A percentile compares a stretch with the other conserved stretches of the same genome.
phyloP scores from a whole-genome alignment of 2,888 invertebrate genomes.

The Diarsia dahlii region DNA sequence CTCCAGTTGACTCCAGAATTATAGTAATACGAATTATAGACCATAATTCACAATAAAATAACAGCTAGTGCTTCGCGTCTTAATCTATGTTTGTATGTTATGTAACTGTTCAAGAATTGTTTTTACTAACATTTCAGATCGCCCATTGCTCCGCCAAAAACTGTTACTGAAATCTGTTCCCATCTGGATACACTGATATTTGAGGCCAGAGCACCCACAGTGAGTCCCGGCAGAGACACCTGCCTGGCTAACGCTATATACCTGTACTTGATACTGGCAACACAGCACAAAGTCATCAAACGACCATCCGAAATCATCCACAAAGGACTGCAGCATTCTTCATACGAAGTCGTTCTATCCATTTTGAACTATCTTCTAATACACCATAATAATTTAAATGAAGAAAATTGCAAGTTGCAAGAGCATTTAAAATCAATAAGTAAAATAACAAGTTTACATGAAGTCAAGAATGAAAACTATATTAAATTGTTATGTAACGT shows the following conservation, averaged over 20 bases:
- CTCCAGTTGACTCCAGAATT: too few relatives aligned
- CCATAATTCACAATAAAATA: background rate
- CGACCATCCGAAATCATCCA: conserved; percentile 17
- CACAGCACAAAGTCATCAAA: conserved; percentile 4
- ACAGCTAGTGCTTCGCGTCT: background rate
- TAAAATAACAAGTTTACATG: conserved; percentile 55
- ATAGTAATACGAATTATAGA: too few relatives aligned
- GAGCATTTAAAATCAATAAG: conserved; percentile 69
- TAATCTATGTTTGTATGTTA: background rate
- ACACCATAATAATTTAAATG: conserved; percentile 66
- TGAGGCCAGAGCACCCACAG: conserved; percentile 29
- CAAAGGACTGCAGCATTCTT: conserved; percentile 53
- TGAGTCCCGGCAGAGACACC: conserved; percentile 74
- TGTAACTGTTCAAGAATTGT: background rate
- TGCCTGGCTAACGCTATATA: conserved; percentile 74
- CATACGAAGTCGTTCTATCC: conserved; percentile 61
- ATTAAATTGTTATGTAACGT: conserved; percentile 70
- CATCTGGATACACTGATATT: conserved; percentile 71
- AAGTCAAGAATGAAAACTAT: conserved; percentile 66
- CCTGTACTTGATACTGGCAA: conserved; percentile 52
- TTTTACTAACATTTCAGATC: conserved; percentile 73
- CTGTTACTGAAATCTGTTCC: conserved; percentile 59
- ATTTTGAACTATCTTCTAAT: conserved; percentile 63
- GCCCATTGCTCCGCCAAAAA: conserved; percentile 67
- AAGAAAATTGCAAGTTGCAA: conserved; percentile 70